These are phyloP conservation scores for Sminthopsis crassicaudata DNA, from an alignment of 2,113 vertebrate species.

Conservation along the genomic window DNA sequence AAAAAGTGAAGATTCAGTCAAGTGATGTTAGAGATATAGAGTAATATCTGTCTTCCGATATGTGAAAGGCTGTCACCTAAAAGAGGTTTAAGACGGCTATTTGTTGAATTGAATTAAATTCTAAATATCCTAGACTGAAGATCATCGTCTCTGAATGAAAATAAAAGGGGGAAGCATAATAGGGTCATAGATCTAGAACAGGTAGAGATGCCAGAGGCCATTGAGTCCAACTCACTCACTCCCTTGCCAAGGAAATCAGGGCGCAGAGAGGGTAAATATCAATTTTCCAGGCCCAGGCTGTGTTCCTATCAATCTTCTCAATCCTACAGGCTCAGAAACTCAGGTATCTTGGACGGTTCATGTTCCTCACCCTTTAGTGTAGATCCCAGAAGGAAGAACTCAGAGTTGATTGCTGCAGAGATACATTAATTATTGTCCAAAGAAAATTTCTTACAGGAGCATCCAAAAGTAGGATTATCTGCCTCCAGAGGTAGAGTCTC, in stretches of 20 bases:
- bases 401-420: background rate
- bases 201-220: background rate
- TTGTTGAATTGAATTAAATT: background rate
- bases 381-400: background rate
- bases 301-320: background rate
- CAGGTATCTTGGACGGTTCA: background rate
- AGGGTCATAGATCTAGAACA: background rate
- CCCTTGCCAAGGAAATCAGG: background rate
- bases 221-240: background rate
- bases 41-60: background rate
- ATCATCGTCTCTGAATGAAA: background rate
- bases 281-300: background rate
- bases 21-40: background rate
- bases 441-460: background rate
- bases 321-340: background rate
- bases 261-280: background rate
- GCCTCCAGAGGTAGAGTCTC: background rate
- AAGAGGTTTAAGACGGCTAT: background rate
- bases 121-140: background rate
- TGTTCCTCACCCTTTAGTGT: background rate
- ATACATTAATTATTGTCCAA: background rate
- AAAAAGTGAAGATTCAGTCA: background rate
- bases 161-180: background rate
- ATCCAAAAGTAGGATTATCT: background rate
- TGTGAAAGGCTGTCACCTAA: background rate